Base-by-base conservation (phyloP, 2,797 vertebrate genomes). In the Tapera naevia region DNA sequence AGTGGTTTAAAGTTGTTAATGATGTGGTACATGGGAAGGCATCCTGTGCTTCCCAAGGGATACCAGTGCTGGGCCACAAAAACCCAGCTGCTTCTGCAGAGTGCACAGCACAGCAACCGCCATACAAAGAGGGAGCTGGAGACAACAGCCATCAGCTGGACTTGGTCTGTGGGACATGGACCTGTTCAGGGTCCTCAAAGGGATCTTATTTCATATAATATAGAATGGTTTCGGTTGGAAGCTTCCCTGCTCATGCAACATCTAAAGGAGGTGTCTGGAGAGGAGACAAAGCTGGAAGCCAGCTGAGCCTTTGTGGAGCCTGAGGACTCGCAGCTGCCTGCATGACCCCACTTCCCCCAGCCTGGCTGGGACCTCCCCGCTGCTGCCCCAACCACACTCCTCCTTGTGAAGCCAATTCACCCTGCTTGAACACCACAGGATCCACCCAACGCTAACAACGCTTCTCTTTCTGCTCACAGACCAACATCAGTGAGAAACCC, bases 261-360 rank as follows among this genome's bases (percentile, higher is more conserved):
- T 64, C 58, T 30, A 43, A 45, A 74, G 50, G 37, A 30, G 35
- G n/a, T 48, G 28, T 73, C 82, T 56, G 39, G 28, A 61, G 64
- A 69, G 32, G 22, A 62, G 54, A 86, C 56, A 41, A 88, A 85
- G 62, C 33, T 93, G 65, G 66, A 80, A 74, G 41, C 22, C 32
- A 32, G 25, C 58, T 84, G 91, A 76, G 37, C 30, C 27, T 50
- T 11, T 23, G 37, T 4, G 10, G 30, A 86, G 28, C 60, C 19
- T 1, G 3, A 81, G 45, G 10, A 57, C 30, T 53, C 1, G 0
- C 8, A 58, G 51, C 41, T 2, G 4, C 30, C 35, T 74, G 17
- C 1, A 1, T 46, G 74, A 54, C 17, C 41, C 32, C 0, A 1
- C 35, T n/a, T 74, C 43, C 50, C 43, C 25, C 18, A 48, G 39